Percentiles rank a stretch among this genome's conserved stretches.
Evolutionary conservation across 1,140 invertebrate genomes (phyloP).

Genomic region (Drosophila teissieri): DNA sequence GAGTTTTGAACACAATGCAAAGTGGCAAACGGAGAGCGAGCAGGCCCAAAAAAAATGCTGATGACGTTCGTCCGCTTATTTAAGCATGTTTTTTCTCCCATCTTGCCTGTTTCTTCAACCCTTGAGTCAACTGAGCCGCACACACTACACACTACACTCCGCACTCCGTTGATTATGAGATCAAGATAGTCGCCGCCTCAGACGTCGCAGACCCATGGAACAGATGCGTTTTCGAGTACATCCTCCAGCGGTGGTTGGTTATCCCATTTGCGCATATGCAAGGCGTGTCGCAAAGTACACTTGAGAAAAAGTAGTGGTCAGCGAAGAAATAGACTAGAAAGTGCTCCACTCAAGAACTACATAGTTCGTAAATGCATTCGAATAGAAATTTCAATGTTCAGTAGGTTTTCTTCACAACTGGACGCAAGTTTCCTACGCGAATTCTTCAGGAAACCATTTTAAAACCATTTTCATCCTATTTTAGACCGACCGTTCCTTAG

Average conservation of each 20-base stretch:
- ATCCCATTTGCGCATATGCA: slow-evolving; percentile 38
- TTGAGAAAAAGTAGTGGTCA: background rate
- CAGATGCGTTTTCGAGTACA: slow-evolving; percentile 65
- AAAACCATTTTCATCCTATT: too few species aligned
- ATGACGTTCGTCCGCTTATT: slow-evolving; percentile 30
- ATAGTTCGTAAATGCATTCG: too few species aligned
- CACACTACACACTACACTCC: background rate
- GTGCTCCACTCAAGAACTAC: too few species aligned
- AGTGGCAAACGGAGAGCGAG: slow-evolving; percentile 11
- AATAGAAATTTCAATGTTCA: too few species aligned
- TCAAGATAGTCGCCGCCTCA: slow-evolving; percentile 59
- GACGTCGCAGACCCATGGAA: slow-evolving; percentile 23
- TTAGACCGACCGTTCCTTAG: too few species aligned
- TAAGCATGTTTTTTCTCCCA: background rate
- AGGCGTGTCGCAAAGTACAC: slow-evolving; percentile 31
- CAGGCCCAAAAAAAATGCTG: slow-evolving; percentile 17
- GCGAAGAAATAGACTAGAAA: too few species aligned
- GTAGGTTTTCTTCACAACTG: background rate
- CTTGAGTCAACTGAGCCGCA: slow-evolving; percentile 1
- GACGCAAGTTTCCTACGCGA: background rate
- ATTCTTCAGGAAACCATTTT: background rate
- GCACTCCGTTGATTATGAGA: slow-evolving; percentile 62
- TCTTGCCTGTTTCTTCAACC: background rate
- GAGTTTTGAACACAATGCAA: slow-evolving; percentile 25
- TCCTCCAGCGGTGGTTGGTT: slow-evolving; percentile 48